Conservation (phyloP, 1,140 invertebrate species). For the Patella vulgata region DNA sequence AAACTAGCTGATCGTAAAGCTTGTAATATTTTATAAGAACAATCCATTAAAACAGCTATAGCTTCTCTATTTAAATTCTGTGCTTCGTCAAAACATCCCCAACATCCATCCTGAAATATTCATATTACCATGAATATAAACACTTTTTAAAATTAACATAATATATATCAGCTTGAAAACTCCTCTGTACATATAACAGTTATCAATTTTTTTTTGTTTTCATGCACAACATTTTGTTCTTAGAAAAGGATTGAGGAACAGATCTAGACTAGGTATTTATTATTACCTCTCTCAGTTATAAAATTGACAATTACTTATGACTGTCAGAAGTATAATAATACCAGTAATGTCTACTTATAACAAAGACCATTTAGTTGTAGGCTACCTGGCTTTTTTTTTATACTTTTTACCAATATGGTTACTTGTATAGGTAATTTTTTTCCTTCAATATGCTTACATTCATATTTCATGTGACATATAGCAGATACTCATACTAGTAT, state of each 20-base stretch:
- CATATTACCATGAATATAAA: not conserved
- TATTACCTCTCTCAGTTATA: not conserved
- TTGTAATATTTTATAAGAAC: constrained; percentile 50
- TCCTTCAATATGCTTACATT: too few species aligned
- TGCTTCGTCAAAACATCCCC: constrained; percentile 64
- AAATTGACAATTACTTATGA: too few species aligned
- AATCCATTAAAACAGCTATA: constrained; percentile 60
- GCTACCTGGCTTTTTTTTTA: too few species aligned
- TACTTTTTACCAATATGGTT: too few species aligned
- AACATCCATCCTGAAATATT: constrained; percentile 63
- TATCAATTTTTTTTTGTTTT: too few species aligned
- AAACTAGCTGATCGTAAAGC: constrained; percentile 47
- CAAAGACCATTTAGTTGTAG: too few species aligned
- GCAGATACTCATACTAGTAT: too few species aligned
- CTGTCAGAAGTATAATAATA: too few species aligned
- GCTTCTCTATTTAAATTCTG: constrained; percentile 52
- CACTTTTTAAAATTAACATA: constrained; percentile 2
- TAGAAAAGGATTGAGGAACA: not conserved
- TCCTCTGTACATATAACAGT: not conserved
- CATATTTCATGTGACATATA: too few species aligned
- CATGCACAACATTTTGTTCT: too few species aligned
- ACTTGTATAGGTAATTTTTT: too few species aligned
- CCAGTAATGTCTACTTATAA: too few species aligned
- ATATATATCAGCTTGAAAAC: not conserved
- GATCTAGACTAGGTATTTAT: not conserved